Base-by-base conservation (phyloP, 2,797 vertebrate species). In the Trichosurus vulpecula region DNA sequence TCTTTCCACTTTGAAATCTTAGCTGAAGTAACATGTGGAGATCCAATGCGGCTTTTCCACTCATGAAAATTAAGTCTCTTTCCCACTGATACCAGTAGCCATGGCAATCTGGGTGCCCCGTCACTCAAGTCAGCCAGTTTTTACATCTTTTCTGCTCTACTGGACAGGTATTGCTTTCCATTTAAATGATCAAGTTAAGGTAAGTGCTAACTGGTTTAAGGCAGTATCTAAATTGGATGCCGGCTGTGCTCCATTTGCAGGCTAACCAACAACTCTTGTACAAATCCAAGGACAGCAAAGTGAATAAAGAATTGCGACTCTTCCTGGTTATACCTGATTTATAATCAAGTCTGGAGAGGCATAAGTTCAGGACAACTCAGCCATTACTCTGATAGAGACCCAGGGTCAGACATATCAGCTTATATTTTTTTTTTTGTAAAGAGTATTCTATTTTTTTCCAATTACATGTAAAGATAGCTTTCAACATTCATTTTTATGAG, bases 181-280 rank as follows among this genome's bases (percentile, higher is more conserved):
- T 96, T 95, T 94, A 95, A 94, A 95, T 94, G 94, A 95, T 95
- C 91, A 74, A 91, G 92, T 90, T 90, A 96, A 96, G 92, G 92
- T 92, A 96, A 91, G 92, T 57, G 91, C 93, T 95, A 95, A 94
- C 95, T 54, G 55, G 29, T 96, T 97, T 92, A 96, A 96, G 94
- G 90, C 87, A 52, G 52, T 94, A 52, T 93, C 92, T 93, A 94
- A 94, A 95, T 96, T 97, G 90, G 93, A 96, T 96, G 92, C 47
- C 96, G 95, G 74, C 95, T 96, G 90, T 30, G 56, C 91, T 91
- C 31, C 74, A 90, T 74, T 94, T 97, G 92, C 53, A 94, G 95
- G 91, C 41, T 61, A 93, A 81, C 54, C 52, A 96, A 94, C 41
- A 91, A 16, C 94, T 96, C 94, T 92, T 29, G 19, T 53, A 94